Evolutionary conservation across 2,888 invertebrate genomes (phyloP).

Genomic region (Dusona sp.): DNA sequence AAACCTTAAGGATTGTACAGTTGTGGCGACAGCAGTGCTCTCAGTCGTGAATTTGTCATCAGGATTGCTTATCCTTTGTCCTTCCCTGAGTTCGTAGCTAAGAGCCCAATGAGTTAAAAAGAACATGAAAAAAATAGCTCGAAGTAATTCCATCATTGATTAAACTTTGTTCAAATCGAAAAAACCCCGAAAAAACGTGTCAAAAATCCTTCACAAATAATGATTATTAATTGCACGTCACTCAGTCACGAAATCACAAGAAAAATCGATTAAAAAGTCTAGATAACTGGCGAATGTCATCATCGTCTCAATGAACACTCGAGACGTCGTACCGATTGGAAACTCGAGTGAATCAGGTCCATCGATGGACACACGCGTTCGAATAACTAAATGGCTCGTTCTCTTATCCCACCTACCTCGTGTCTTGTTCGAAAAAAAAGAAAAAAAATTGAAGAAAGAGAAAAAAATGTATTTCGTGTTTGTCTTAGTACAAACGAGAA

Average conservation of each 20-base stretch:
- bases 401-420: conserved; percentile 26
- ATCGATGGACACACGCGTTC: conserved; percentile 24
- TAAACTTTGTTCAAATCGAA: conserved; percentile 33
- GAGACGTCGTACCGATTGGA: background rate
- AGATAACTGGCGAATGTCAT: background rate
- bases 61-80: conserved; percentile 56
- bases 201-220: conserved; percentile 56
- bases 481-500: background rate
- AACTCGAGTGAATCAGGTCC: conserved; percentile 12
- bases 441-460: conserved; percentile 3
- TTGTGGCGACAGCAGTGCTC: conserved; percentile 73
- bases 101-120: conserved; percentile 68
- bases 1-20: conserved; percentile 76
- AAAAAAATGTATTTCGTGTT: background rate
- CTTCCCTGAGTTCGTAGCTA: conserved; percentile 37
- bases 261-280: background rate
- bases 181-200: conserved; percentile 47
- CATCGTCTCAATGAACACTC: background rate
- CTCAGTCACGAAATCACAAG: background rate
- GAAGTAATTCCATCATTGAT: conserved; percentile 69
- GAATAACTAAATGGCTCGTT: conserved; percentile 32
- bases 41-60: conserved; percentile 70
- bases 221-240: background rate
- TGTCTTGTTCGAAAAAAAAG: background rate
- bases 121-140: conserved; percentile 72